Conservation (phyloP, 1,140 invertebrate species). For the Drosophila kohkoa region DNA sequence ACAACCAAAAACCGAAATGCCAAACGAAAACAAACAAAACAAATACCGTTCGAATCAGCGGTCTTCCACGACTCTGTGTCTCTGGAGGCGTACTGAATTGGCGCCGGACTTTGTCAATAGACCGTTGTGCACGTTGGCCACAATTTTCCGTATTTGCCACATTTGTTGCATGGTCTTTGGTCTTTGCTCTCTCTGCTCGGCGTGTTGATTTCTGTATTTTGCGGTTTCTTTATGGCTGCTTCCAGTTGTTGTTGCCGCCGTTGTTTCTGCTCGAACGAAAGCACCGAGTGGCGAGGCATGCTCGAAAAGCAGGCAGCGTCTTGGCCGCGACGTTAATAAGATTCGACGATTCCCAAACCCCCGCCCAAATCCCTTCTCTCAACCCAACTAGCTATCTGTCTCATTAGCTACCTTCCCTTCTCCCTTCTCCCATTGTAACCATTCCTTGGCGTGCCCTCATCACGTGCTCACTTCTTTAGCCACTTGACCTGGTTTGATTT, state of each 20-base stretch:
- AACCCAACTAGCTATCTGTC: too few relatives aligned
- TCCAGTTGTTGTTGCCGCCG: constrained; percentile 7
- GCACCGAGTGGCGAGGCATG: not conserved
- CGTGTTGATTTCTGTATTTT: constrained; percentile 6
- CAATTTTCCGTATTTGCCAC: constrained; percentile 24
- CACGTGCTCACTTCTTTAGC: constrained; percentile 60
- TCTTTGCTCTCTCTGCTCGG: too few relatives aligned
- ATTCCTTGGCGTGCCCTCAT: constrained; percentile 28
- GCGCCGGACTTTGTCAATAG: constrained; percentile 3
- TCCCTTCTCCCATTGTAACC: not conserved
- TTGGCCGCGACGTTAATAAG: constrained; percentile 72
- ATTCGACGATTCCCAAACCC: constrained; percentile 38
- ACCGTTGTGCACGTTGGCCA: constrained; percentile 9
- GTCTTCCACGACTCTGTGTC: constrained; percentile 48
- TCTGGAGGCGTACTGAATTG: constrained; percentile 59
- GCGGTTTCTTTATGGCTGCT: constrained; percentile 14
- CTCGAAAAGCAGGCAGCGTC: constrained; percentile 41
- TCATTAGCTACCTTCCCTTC: not conserved
- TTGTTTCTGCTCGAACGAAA: constrained; percentile 32
- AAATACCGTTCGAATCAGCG: constrained; percentile 30
- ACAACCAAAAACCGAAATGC: not conserved
- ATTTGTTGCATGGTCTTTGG: constrained; percentile 24
- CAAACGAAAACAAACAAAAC: not conserved
- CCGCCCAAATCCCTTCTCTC: not conserved
- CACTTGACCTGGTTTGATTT: constrained; percentile 77